Evolutionary conservation across 2,888 invertebrate genomes (phyloP), one percentile per base, ranked within the genome.

Genomic region (Onchidella celtica): DNA sequence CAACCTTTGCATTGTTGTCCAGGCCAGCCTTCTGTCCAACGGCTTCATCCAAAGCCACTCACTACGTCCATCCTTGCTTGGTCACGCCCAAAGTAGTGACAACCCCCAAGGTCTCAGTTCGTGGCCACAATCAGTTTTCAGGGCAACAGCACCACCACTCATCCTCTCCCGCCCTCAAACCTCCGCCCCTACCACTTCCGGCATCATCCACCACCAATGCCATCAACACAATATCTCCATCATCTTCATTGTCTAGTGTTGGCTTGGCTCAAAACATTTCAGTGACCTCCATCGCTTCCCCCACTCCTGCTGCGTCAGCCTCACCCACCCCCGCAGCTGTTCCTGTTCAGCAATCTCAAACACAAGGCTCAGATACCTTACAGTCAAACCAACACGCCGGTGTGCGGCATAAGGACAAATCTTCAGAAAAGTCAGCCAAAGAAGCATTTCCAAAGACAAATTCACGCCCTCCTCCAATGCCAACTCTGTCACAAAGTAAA

Each of bases 271-370:
- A 57, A 29, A 27, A 63, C 11, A 40, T 66, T 24, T 32, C 81
- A 14, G 17, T 76, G 2, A 61, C 76, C n/a, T 79, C 79, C 17
- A 57, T 65, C 27, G 61, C 79, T 3, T 78, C 78, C 9, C 82
- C 84, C 2, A 79, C 82, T 9, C 82, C 82, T 36, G 84, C 82
- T 24, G 38, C 79, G 11, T 82, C 79, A n/a, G 79, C 82, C 4
- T 79, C 79, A 11, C 84, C 82, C 0, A 75, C 82, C 11, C 84
- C 84, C 9, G 84, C 84, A 3, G 82, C 84, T 21, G 73, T 84
- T 24, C 82, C 84, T 0, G 68, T 59, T 3, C 81, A 81, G 47
- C 81, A 81, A 34, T 81, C 81, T 27, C 81, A 81, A 38, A 81
- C 75, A n/a, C 81, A 81, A 27, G 81, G 81, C 29, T 34, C 61